Percentiles rank a stretch among this genome's conserved stretches.
These are phyloP conservation scores for Procambarus clarkii DNA, from an alignment of 1,140 invertebrate species.

Conservation along the genomic window DNA sequence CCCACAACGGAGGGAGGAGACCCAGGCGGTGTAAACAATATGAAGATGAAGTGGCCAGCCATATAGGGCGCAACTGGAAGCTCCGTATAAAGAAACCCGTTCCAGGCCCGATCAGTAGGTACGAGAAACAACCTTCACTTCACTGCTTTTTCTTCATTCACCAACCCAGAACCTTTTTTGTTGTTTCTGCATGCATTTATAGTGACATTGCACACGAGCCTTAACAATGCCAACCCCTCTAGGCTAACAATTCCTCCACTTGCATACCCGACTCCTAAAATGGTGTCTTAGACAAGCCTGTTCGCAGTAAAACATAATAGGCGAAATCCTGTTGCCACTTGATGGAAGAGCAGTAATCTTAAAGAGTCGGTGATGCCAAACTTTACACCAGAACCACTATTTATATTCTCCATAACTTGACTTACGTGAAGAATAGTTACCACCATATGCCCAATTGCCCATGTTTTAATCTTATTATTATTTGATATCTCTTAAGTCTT, in stretches of 20 bases:
- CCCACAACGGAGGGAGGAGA: conserved; percentile 8
- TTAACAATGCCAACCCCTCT: not conserved
- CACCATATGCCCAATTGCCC: too few species aligned
- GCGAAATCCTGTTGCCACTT: too few species aligned
- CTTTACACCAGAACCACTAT: too few species aligned
- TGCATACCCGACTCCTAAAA: not conserved
- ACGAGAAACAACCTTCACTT: not conserved
- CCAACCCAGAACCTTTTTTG: not conserved
- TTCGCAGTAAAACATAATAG: not conserved
- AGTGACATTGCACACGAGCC: not conserved
- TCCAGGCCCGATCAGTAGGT: not conserved
- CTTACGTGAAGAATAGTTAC: too few species aligned
- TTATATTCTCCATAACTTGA: too few species aligned
- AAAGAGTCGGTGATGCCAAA: too few species aligned
- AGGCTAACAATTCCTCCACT: not conserved
- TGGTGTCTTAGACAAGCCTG: not conserved
- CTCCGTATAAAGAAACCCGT: not conserved
- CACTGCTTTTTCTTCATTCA: not conserved
- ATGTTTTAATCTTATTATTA: too few species aligned
- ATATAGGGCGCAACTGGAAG: not conserved
- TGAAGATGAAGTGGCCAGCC: conserved; percentile 23
- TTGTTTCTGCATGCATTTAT: not conserved
- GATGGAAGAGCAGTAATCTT: too few species aligned
- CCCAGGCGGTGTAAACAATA: conserved; percentile 16
- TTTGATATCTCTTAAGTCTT: too few species aligned